Evolutionary conservation across 2,113 vertebrate species (phyloP).

Genomic region (Oncorhynchus mykiss): DNA sequence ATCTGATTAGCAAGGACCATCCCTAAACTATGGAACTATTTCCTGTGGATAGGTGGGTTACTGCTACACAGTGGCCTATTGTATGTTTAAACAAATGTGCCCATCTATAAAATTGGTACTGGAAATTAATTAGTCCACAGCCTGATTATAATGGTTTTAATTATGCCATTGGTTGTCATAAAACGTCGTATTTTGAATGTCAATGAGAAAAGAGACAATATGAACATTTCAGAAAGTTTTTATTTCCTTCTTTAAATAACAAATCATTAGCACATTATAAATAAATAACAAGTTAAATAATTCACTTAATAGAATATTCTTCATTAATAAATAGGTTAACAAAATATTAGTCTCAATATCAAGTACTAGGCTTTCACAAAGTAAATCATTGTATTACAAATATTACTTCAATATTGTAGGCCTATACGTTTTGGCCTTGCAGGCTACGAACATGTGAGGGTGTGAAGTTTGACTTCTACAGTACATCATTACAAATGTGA

Average conservation of each 20-base stretch:
- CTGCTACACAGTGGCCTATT: too few species aligned
- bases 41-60: too few species aligned
- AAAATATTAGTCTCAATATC: conserved; percentile 45
- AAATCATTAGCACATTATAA: conserved; percentile 41
- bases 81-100: too few species aligned
- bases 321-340: conserved; percentile 29
- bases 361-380: conserved; percentile 28
- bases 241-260: conserved; percentile 14
- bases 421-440: neutral
- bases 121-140: too few species aligned
- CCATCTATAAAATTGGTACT: too few species aligned
- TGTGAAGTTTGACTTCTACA: conserved; percentile 19
- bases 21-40: too few species aligned
- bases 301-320: conserved; percentile 58
- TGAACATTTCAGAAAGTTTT: conserved; percentile 40
- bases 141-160: neutral
- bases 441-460: neutral
- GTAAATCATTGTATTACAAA: neutral
- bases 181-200: neutral
- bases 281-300: conserved; percentile 73
- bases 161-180: neutral
- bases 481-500: conserved; percentile 18
- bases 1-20: too few species aligned
- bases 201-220: conserved; percentile 25
- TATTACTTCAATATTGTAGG: conserved; percentile 17